Conservation (phyloP, 2,797 vertebrate genomes). For the Sebastolobus altivelis region DNA sequence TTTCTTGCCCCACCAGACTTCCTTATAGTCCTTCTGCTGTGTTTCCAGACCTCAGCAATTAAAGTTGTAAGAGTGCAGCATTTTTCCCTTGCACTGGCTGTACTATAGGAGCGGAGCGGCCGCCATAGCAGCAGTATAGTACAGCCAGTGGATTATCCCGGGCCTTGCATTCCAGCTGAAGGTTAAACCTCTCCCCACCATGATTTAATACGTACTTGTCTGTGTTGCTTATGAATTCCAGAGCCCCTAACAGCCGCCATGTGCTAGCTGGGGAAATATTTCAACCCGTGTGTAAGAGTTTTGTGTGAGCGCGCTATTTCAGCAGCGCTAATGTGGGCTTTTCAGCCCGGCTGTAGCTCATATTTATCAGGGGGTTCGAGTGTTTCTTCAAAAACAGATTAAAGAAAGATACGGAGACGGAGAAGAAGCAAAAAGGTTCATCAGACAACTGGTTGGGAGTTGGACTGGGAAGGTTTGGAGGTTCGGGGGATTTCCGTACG, state of each 20-base stretch:
- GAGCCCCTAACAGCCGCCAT: constrained; percentile 69
- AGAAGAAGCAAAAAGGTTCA: constrained; percentile 21
- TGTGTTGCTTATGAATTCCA: constrained; percentile 84
- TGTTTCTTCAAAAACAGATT: constrained; percentile 43
- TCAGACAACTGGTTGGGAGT: constrained; percentile 46
- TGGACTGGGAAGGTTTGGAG: constrained; percentile 58
- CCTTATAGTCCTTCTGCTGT: background rate
- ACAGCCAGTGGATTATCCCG: constrained; percentile 70
- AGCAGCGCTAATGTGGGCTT: constrained; percentile 24
- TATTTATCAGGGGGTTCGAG: constrained; percentile 52
- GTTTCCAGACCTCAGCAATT: background rate
- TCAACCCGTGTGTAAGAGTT: constrained; percentile 52
- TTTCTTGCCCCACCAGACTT: background rate
- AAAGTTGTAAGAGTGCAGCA: background rate
- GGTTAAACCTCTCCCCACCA: constrained; percentile 78
- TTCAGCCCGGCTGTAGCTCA: constrained; percentile 33
- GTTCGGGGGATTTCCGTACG: constrained; percentile 76
- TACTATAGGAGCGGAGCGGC: constrained; percentile 22
- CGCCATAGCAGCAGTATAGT: constrained; percentile 52
- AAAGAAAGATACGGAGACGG: constrained; percentile 15
- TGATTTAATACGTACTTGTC: constrained; percentile 81
- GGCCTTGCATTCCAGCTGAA: constrained; percentile 78
- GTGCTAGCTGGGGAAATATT: constrained; percentile 71
- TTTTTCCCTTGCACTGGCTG: constrained; percentile 13
- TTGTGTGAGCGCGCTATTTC: constrained; percentile 29